Conservation (phyloP, 2,113 vertebrate species). For the Ranitomeya variabilis region DNA sequence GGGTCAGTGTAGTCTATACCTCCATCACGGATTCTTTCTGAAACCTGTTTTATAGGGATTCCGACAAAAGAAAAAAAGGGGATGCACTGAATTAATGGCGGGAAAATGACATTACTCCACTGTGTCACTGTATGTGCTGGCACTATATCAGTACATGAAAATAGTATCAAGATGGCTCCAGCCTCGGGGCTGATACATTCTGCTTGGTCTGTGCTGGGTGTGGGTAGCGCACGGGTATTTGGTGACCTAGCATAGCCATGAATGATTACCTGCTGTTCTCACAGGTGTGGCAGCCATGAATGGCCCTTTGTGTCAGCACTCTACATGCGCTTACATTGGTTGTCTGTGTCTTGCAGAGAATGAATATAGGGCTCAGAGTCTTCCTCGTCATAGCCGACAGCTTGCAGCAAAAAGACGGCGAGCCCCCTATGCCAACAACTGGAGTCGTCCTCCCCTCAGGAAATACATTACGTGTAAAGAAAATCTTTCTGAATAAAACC, state of each 20-base stretch:
- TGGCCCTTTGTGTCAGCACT: not conserved
- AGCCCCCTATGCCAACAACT: slow-evolving; percentile 97
- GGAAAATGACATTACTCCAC: not conserved
- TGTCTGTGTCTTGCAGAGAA: slow-evolving; percentile 77
- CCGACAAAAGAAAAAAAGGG: too few species aligned
- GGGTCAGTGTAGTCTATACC: too few species aligned
- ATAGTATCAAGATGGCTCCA: too few species aligned
- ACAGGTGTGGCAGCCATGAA: not conserved
- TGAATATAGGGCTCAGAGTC: slow-evolving; percentile 97
- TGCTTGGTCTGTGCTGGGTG: not conserved
- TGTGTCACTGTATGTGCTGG: not conserved
- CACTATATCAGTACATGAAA: too few species aligned
- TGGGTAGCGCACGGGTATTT: not conserved
- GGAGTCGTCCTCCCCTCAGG: slow-evolving; percentile 96
- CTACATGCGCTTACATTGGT: not conserved
- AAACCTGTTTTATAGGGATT: too few species aligned
- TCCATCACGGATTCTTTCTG: too few species aligned
- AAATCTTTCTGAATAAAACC: slow-evolving; percentile 98
- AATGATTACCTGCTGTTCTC: not conserved
- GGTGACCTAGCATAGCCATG: not conserved
- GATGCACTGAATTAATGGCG: too few species aligned
- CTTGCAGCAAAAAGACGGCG: slow-evolving; percentile 96
- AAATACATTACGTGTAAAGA: slow-evolving; percentile 98
- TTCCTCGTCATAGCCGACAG: slow-evolving; percentile 98
- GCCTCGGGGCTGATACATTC: not conserved